Evolutionary conservation across 2,113 vertebrate species (phyloP).

Genomic region (Zonotrichia leucophrys): DNA sequence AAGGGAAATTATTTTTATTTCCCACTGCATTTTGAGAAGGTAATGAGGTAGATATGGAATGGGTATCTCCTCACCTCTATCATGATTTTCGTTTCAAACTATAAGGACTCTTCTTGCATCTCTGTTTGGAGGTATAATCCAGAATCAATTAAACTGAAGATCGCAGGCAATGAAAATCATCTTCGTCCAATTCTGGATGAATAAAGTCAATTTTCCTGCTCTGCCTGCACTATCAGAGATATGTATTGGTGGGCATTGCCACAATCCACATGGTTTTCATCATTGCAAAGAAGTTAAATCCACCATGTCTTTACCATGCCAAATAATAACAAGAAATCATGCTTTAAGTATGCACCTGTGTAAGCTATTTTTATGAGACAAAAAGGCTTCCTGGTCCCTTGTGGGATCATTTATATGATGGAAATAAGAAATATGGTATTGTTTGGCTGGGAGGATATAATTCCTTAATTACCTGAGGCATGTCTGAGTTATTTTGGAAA

Average conservation of each 20-base stretch:
- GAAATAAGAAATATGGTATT: constrained; percentile 55
- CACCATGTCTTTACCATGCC: neutral
- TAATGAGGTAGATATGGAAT: neutral
- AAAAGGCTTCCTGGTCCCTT: constrained; percentile 25
- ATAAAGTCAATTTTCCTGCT: neutral
- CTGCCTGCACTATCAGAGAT: neutral
- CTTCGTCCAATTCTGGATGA: neutral
- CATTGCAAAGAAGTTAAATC: neutral
- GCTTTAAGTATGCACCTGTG: constrained; percentile 44
- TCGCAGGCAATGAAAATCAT: neutral
- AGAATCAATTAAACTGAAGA: neutral
- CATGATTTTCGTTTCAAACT: neutral
- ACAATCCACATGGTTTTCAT: neutral
- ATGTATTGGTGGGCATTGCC: neutral
- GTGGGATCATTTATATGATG: constrained; percentile 34
- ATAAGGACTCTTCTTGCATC: neutral
- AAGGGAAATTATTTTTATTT: neutral
- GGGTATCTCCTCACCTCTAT: neutral
- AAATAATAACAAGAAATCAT: constrained; percentile 48
- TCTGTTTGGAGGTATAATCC: neutral
- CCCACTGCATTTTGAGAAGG: neutral
- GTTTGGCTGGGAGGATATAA: constrained; percentile 10
- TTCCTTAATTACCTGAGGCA: constrained; percentile 51
- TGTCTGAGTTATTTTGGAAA: constrained; percentile 39
- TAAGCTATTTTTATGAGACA: constrained; percentile 53